These are phyloP conservation scores for Tragelaphus buxtoni DNA, from an alignment of 2,113 vertebrate genomes.

Conservation along the genomic window DNA sequence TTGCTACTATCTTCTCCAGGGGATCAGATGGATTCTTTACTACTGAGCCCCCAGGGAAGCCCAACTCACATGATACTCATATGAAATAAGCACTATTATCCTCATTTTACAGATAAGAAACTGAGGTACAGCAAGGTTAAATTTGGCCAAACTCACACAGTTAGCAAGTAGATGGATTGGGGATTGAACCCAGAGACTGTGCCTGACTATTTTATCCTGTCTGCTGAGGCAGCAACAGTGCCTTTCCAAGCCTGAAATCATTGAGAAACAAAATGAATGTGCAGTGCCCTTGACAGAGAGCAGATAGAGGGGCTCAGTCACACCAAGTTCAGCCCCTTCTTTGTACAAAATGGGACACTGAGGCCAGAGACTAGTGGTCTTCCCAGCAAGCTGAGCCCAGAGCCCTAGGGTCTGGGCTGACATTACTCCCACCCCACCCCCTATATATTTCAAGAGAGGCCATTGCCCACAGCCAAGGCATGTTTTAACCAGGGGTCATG, in stretches of 20 bases:
- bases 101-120: not conserved
- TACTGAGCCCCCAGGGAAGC: not conserved
- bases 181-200: not conserved
- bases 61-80: not conserved
- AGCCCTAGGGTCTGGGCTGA: not conserved
- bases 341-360: not conserved
- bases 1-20: not conserved
- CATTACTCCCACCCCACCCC: not conserved
- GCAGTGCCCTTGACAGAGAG: not conserved
- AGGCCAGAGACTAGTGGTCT: not conserved
- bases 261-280: not conserved
- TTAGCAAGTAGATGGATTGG: not conserved
- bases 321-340: not conserved
- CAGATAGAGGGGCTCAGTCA: not conserved
- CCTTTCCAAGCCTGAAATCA: not conserved
- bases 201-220: not conserved
- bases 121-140: not conserved
- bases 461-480: not conserved
- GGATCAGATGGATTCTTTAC: not conserved
- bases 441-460: not conserved
- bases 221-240: not conserved
- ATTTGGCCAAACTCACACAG: not conserved
- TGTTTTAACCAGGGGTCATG: slow-evolving; percentile 38
- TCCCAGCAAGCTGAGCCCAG: not conserved
- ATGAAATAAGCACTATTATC: not conserved